Evolutionary conservation across 2,888 invertebrate species (phyloP).

Genomic region (Polylopha cassiicola): DNA sequence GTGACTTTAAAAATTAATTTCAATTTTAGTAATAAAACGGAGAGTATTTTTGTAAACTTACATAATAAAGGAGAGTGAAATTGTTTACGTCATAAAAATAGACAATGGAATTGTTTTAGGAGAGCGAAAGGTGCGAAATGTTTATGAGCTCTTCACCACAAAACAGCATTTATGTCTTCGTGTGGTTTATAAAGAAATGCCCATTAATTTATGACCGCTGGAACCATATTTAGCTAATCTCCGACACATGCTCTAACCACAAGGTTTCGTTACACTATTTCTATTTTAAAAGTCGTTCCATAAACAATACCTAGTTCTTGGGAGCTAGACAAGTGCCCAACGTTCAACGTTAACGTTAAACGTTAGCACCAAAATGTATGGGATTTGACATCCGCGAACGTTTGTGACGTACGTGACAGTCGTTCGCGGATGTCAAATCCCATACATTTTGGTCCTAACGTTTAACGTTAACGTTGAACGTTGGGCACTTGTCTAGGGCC

Average conservation of each 20-base stretch:
- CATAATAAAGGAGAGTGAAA: slow-evolving; percentile 39
- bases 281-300: slow-evolving; percentile 5
- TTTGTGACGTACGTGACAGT: no score
- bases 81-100: slow-evolving; percentile 49
- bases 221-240: slow-evolving; percentile 32
- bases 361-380: no score
- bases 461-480: no score
- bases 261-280: slow-evolving; percentile 25
- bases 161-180: slow-evolving; percentile 41
- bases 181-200: slow-evolving; percentile 44
- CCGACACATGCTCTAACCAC: slow-evolving; percentile 31
- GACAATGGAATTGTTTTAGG: slow-evolving; percentile 49
- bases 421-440: no score
- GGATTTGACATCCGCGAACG: no score
- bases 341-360: no score
- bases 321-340: no score
- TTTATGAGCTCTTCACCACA: slow-evolving; percentile 49
- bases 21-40: background rate
- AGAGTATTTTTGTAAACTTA: slow-evolving; percentile 2
- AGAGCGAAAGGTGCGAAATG: slow-evolving; percentile 48
- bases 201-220: slow-evolving; percentile 22
- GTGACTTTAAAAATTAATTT: background rate
- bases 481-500: no score
- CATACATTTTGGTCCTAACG: no score
- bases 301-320: slow-evolving; percentile 12